Evolutionary conservation across 2,113 vertebrate genomes (phyloP).

Genomic region (Tonatia bakeri): DNA sequence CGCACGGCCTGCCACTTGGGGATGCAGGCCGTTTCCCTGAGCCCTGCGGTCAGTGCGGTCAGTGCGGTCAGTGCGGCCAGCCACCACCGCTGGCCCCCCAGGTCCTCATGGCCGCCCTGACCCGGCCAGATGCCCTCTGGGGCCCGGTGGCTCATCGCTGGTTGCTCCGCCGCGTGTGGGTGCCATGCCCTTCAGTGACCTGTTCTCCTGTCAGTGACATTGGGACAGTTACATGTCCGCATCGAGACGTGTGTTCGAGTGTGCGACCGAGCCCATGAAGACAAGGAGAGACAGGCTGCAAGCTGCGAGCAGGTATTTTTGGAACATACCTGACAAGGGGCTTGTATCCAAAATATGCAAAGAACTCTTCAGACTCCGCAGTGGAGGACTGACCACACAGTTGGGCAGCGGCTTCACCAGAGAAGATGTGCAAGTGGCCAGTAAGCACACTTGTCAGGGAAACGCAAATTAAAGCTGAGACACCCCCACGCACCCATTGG

Average conservation of each 20-base stretch:
- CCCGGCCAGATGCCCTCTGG: rapidly evolving
- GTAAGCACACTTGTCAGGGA: rapidly evolving
- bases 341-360: background rate
- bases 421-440: background rate
- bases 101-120: background rate
- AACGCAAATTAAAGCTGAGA: background rate
- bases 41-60: rapidly evolving
- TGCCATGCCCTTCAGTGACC: rapidly evolving
- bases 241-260: rapidly evolving
- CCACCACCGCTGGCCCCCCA: rapidly evolving
- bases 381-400: background rate
- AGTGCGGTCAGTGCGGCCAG: background rate
- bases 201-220: rapidly evolving
- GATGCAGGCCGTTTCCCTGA: rapidly evolving
- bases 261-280: rapidly evolving
- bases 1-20: rapidly evolving
- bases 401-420: background rate
- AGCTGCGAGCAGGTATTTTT: too few species aligned
- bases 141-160: rapidly evolving
- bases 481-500: background rate
- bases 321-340: rapidly evolving
- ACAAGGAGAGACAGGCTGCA: too few species aligned
- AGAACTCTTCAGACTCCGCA: background rate
- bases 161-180: rapidly evolving
- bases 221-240: rapidly evolving